These are phyloP conservation scores for Octodon degus DNA, from an alignment of 2,113 vertebrate genomes.

Conservation along the genomic window DNA sequence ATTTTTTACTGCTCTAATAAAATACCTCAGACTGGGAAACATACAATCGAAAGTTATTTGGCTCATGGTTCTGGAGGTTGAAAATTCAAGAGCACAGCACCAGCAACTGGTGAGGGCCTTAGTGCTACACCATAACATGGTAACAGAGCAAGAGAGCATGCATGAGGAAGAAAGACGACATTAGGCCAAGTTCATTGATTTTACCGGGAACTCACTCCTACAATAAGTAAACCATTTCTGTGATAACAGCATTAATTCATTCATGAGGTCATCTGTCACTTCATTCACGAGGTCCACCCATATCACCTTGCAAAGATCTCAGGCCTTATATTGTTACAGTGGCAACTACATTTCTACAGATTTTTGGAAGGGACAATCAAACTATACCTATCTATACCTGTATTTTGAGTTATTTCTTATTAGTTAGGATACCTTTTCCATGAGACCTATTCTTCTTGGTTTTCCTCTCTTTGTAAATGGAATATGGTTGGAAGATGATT, in stretches of 20 bases:
- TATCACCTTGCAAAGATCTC: no score
- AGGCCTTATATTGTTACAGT: neutral
- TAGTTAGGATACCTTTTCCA: neutral
- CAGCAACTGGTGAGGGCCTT: neutral
- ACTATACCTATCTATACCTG: neutral
- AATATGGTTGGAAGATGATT: neutral
- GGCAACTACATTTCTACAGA: neutral
- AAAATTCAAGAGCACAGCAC: neutral
- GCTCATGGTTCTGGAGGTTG: neutral
- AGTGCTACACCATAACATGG: neutral
- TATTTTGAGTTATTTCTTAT: constrained; percentile 27
- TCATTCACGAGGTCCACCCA: no score
- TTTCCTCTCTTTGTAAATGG: constrained; percentile 11
- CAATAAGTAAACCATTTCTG: neutral
- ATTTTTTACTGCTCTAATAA: neutral
- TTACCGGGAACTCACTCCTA: neutral
- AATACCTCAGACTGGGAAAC: neutral
- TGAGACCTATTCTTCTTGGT: neutral
- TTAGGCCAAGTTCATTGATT: neutral
- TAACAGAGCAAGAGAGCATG: neutral
- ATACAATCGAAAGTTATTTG: neutral
- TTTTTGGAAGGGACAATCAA: neutral
- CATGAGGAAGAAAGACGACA: neutral
- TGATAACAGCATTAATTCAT: neutral
- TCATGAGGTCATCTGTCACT: neutral